Base-by-base conservation (phyloP, 2,113 vertebrate genomes). In the Hippocampus abdominalis region DNA sequence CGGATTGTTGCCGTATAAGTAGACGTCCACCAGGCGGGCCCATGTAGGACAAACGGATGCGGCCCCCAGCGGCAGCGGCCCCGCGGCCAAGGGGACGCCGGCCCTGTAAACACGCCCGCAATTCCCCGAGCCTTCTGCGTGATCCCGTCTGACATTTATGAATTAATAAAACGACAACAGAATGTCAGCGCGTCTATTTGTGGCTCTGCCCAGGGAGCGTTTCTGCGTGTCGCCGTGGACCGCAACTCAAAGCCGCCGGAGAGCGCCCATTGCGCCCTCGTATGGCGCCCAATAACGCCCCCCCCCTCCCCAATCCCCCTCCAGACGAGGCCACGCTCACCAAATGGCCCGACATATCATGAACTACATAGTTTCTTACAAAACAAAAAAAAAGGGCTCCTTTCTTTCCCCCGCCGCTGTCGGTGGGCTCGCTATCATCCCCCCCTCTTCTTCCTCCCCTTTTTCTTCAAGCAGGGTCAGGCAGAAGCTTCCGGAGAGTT, bases 101-200 rank as follows among this genome's bases (percentile, higher is more conserved):
- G 27, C 15, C 57, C 20, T 60, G 57, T 60, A 60, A 60, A 60
- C 20, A 60, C 12, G 25, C 2, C 54, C 23, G 54, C 23, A 27
- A 57, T 57, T 29, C 54, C 54, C 54, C 15, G 25, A 60, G 57
- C 57, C 27, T 61, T 62, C 39, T 29, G 39, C 56, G 57, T 81
- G 74, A 74, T 80, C 69, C 48, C 64, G 27, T 66, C 44, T 76
- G 80, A 76, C 77, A 84, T 85, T 88, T 83, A 87, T 84, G 76
- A 85, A 89, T 89, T 79, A 86, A 87, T 82, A 73, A 87, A 82
- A 77, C 57, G 40, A 72, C 72, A 64, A 68, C 67, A 66, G 65
- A 85, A 85, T 83, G 75, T 80, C 78, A 60, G 27, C 16, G 57
- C 57, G 67, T 84, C 56, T 88, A 73, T 84, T 82, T 82, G 81